Evolutionary conservation across 2,888 invertebrate species (phyloP).

Genomic region (Himalopsyche tibetana): DNA sequence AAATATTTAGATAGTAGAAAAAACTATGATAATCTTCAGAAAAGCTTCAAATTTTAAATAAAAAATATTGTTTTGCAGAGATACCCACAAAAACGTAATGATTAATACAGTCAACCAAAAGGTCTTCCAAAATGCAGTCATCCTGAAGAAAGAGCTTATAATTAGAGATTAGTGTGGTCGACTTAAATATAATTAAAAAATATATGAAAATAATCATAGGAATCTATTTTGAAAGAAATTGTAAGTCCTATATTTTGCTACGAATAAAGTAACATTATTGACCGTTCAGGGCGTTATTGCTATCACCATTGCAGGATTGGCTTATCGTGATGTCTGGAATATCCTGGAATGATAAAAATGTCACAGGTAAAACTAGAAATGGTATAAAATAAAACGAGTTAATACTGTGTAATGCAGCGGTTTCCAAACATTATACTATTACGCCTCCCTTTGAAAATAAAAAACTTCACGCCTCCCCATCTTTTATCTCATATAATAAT

Average conservation of each 20-base stretch:
- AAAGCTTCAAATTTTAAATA: too few species aligned
- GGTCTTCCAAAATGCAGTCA: slow-evolving; percentile 4
- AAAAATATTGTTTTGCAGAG: too few species aligned
- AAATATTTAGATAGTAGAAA: too few species aligned
- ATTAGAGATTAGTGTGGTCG: not conserved
- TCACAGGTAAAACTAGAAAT: not conserved
- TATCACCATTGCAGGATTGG: slow-evolving; percentile 61
- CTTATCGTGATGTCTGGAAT: slow-evolving; percentile 33
- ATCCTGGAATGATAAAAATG: slow-evolving; percentile 49
- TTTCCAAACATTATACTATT: too few species aligned
- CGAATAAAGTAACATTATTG: slow-evolving; percentile 56
- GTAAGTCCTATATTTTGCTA: slow-evolving; percentile 45
- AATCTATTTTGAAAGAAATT: slow-evolving; percentile 42
- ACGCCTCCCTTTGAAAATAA: too few species aligned
- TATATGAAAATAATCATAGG: slow-evolving; percentile 8
- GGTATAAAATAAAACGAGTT: too few species aligned
- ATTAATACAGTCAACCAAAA: not conserved
- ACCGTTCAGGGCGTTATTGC: slow-evolving; percentile 58
- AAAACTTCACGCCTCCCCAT: too few species aligned
- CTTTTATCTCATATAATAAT: too few species aligned
- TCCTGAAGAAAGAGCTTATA: slow-evolving; percentile 1
- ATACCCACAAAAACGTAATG: too few species aligned
- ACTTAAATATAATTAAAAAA: slow-evolving; percentile 36
- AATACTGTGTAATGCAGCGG: too few species aligned
- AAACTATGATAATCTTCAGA: too few species aligned